phyloP scores from a whole-genome alignment of 2,797 vertebrate species.

The Rhodeus uyekii region DNA sequence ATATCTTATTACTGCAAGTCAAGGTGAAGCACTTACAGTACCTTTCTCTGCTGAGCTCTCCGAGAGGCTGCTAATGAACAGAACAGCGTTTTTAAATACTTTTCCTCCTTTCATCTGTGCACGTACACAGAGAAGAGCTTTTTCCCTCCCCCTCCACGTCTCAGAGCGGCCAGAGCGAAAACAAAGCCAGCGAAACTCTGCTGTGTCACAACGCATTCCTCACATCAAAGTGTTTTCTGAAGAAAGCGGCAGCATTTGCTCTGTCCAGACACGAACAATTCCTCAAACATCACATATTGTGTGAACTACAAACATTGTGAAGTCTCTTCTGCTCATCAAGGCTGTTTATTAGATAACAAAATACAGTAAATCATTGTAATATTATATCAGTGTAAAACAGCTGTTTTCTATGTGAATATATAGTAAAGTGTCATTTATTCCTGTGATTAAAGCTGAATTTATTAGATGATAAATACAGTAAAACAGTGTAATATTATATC shows the following conservation, averaged over 20 bases:
- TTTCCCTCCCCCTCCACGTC: no score
- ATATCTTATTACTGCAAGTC: slow-evolving; percentile 60
- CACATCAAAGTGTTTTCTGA: background rate
- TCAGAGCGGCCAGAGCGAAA: background rate
- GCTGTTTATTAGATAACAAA: background rate
- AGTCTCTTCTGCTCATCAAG: background rate
- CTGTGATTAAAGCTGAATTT: background rate
- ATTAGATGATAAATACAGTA: background rate
- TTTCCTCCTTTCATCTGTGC: slow-evolving; percentile 30
- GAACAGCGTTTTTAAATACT: slow-evolving; percentile 53
- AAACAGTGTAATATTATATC: background rate
- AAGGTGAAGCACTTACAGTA: slow-evolving; percentile 65
- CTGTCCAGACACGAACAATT: background rate
- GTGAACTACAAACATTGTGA: background rate
- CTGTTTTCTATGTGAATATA: background rate
- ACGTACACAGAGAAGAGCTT: slow-evolving; percentile 28
- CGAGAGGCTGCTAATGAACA: slow-evolving; percentile 67
- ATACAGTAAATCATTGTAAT: background rate
- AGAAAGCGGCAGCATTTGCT: background rate
- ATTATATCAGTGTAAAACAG: background rate
- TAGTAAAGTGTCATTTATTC: background rate
- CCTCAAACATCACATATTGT: background rate
- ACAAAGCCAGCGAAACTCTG: background rate
- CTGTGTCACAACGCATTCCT: background rate
- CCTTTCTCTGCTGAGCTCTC: slow-evolving; percentile 51